phyloP scores from a whole-genome alignment of 1,140 invertebrate species.

The Sitophilus oryzae region DNA sequence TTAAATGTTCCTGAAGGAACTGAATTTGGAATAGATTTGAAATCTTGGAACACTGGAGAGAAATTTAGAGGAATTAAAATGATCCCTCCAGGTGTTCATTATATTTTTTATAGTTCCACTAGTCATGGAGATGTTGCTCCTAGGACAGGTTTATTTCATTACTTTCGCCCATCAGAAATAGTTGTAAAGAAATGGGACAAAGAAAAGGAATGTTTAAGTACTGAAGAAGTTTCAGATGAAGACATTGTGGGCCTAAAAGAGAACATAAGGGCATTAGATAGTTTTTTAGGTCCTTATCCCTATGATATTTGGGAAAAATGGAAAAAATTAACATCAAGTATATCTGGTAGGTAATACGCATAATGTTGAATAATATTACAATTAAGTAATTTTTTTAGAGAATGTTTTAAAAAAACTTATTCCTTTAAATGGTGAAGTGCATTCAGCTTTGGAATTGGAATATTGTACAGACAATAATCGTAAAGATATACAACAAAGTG shows the following conservation, averaged over 20 bases:
- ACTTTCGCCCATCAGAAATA: slow-evolving; percentile 77
- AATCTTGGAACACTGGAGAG: slow-evolving; percentile 86
- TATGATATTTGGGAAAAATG: slow-evolving; percentile 84
- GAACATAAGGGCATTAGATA: slow-evolving; percentile 75
- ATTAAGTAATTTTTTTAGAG: slow-evolving; percentile 38
- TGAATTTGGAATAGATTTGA: slow-evolving; percentile 95
- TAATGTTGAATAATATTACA: slow-evolving; percentile 2
- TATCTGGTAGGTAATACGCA: slow-evolving; percentile 51
- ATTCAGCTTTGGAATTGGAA: slow-evolving; percentile 66
- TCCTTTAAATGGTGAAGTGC: slow-evolving; percentile 57
- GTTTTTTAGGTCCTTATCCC: slow-evolving; percentile 83
- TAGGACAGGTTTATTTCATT: slow-evolving; percentile 84
- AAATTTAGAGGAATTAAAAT: slow-evolving; percentile 96
- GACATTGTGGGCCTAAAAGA: slow-evolving; percentile 56
- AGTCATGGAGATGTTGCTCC: slow-evolving; percentile 50
- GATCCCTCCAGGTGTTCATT: slow-evolving; percentile 97
- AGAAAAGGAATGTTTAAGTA: slow-evolving; percentile 60
- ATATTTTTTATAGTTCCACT: slow-evolving; percentile 77
- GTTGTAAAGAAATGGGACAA: slow-evolving; percentile 82
- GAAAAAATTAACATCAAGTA: slow-evolving; percentile 71
- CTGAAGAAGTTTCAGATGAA: slow-evolving; percentile 53
- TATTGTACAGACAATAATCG: slow-evolving; percentile 57
- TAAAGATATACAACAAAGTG: slow-evolving; percentile 32
- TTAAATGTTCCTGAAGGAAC: slow-evolving; percentile 79
- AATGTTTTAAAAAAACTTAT: slow-evolving; percentile 49